phyloP scores from a whole-genome alignment of 2,113 vertebrate species.

The Gymnorhina tibicen region DNA sequence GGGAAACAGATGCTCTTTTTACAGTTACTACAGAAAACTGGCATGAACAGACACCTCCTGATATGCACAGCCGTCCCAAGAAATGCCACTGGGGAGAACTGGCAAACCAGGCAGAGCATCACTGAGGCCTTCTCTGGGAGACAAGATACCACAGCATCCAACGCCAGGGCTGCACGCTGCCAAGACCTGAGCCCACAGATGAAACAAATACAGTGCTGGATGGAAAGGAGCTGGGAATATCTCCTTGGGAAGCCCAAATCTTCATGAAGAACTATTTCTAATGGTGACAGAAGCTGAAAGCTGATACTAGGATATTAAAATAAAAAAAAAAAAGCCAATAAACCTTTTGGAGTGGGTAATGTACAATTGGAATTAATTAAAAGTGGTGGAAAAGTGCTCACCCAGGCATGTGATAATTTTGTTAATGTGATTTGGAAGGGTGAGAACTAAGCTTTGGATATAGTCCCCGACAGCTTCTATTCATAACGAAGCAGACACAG shows the following conservation, averaged over 20 bases:
- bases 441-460: constrained; percentile 32
- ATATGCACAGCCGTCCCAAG: background rate
- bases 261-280: background rate
- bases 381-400: background rate
- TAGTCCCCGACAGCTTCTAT: background rate
- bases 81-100: background rate
- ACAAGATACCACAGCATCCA: background rate
- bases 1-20: background rate
- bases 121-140: background rate
- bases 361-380: background rate
- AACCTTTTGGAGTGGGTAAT: background rate
- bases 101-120: background rate
- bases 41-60: background rate
- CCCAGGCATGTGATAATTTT: background rate
- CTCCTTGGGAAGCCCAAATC: background rate
- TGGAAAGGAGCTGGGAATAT: background rate
- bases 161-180: background rate
- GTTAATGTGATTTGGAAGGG: constrained; percentile 28
- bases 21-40: background rate
- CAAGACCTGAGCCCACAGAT: background rate
- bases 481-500: background rate
- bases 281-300: background rate
- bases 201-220: background rate
- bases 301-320: background rate
- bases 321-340: background rate